Evolutionary conservation across 92 coral and sea anemone genomes (phyloP), one percentile per base, ranked within the genome.

Genomic region (Porites evermanni): DNA sequence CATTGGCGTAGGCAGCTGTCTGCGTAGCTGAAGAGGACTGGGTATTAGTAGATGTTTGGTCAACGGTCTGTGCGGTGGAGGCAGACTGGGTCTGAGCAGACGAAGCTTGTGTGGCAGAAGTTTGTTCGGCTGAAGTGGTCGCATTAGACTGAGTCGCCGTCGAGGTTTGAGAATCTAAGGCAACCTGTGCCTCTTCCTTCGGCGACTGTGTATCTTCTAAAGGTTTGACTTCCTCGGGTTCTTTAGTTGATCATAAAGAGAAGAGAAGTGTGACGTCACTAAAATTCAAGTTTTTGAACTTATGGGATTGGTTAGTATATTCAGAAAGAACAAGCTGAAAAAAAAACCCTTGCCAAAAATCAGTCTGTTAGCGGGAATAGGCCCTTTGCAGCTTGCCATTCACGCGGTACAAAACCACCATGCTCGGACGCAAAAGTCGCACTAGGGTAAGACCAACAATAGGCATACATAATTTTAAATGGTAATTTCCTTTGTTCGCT

Each of bases 141-240:
- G 78, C 20, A 44, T 63, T 21, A 54, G 87, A 73, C 65, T 85
- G 79, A 21, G 67, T 60, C 81, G 67, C 83, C 4, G 91, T 44
- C 20, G 78, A 18, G 51, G 82, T 83, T 17, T 84, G 72, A 26
- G 83, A 64, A 63, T 88, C 64, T 47, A 6, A 38, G 47, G 47
- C 47, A 38, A 74, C 11, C 64, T 63, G 44, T 51, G 58, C 63
- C 70, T 70, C 59, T 10, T 16, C 69, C 38, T 56, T 70, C 1
- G 84, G 7, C 70, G 52, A 4, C 51, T 16, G 11, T 1, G 54
- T 23, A 50, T 83, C 77, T 50, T 38, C 20, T 81, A 44, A 14
- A 7, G 61, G 78, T 38, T 70, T 71, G 14, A 70, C 29, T 59
- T 18, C 78, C 52, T 81, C 47, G 58, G 60, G 32, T 60, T 81